These are phyloP conservation scores for Periophthalmodon schlosseri DNA, from an alignment of 2,113 vertebrate species.

Conservation along the genomic window DNA sequence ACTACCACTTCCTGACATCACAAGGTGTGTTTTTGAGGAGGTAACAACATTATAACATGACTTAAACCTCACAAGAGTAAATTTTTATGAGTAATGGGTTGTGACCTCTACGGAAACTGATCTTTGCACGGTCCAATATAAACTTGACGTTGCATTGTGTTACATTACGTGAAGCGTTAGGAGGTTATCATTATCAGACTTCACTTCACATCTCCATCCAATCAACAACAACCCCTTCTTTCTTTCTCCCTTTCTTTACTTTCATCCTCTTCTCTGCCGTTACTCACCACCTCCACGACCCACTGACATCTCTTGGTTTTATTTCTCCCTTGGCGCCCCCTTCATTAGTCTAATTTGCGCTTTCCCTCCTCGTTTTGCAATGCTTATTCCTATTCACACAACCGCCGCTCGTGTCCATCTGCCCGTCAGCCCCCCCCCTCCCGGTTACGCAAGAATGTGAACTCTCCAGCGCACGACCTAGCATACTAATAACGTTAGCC, in stretches of 20 bases:
- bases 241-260: conserved; percentile 1
- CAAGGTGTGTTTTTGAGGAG: too few species aligned
- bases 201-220: conserved; percentile 31
- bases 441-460: conserved; percentile 39
- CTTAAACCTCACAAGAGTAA: too few species aligned
- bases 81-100: too few species aligned
- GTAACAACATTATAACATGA: too few species aligned
- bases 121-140: too few species aligned
- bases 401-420: not conserved
- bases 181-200: not conserved
- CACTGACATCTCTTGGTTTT: conserved; percentile 35
- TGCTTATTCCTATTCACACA: conserved; percentile 14
- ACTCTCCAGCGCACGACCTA: not conserved
- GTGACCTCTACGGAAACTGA: too few species aligned
- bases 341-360: conserved; percentile 43
- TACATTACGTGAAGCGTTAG: too few species aligned
- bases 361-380: conserved; percentile 38
- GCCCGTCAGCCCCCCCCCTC: conserved; percentile 1
- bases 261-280: conserved; percentile 27
- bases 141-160: too few species aligned
- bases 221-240: not conserved
- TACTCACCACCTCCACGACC: conserved; percentile 34
- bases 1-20: too few species aligned
- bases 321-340: conserved; percentile 38
- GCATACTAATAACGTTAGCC: conserved; percentile 32